Percentiles rank a stretch among this genome's conserved stretches.
Conservation (phyloP, 2,888 invertebrate species). For the Panzeria rudis region DNA sequence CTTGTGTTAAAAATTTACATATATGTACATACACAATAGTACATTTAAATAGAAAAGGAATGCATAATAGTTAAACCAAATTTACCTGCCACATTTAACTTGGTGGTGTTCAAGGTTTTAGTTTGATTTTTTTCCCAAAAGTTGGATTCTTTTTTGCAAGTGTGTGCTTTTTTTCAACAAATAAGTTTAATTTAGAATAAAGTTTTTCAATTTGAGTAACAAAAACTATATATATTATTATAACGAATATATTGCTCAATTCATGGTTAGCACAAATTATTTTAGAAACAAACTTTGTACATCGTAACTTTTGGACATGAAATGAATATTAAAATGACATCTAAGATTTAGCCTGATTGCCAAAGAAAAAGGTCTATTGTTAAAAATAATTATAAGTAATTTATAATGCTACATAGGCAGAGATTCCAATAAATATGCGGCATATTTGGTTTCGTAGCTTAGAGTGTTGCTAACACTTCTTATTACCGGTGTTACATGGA, state of each 20-base stretch:
- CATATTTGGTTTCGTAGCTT: too few relatives aligned
- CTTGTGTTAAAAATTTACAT: neutral
- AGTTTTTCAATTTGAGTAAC: conserved; percentile 49
- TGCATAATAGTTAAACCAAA: neutral
- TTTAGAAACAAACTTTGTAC: conserved; percentile 21
- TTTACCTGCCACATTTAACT: neutral
- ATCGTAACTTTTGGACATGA: conserved; percentile 13
- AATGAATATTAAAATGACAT: conserved; percentile 13
- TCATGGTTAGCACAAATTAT: conserved; percentile 25
- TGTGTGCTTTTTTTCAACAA: neutral
- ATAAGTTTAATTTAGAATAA: conserved; percentile 53
- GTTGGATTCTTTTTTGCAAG: neutral
- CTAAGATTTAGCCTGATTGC: neutral
- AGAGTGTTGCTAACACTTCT: too few relatives aligned
- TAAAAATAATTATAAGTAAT: neutral
- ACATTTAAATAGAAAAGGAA: too few relatives aligned
- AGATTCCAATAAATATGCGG: too few relatives aligned
- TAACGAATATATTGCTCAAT: conserved; percentile 15
- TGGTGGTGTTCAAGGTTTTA: conserved; percentile 23
- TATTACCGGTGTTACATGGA: too few relatives aligned
- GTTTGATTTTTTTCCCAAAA: conserved; percentile 17
- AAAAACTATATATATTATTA: conserved; percentile 26
- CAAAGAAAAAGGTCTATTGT: neutral
- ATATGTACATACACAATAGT: too few relatives aligned
- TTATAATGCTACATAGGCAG: neutral